Evolutionary conservation across 2,797 vertebrate species (phyloP), one percentile per base, ranked within the genome.

Genomic region (Malurus splendens): DNA sequence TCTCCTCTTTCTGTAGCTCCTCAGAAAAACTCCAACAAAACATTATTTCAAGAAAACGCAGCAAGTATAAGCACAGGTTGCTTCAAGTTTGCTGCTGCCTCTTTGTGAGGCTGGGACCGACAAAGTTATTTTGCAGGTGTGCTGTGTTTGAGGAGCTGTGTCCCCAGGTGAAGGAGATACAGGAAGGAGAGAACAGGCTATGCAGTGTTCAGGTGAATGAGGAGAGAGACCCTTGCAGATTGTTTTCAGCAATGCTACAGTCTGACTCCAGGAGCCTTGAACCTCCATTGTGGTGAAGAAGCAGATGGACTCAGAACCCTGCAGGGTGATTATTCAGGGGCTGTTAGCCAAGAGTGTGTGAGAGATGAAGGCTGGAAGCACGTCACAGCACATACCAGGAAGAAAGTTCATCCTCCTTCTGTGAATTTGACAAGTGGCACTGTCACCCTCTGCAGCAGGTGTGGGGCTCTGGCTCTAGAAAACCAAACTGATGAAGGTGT

Each of bases 81-180:
- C 36, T 5, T 3, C 9, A 42, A 28, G 24, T 24, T 33, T 33
- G 33, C 33, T 36, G 36, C 9, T 56, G 30, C 19, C 8, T 45
- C 41, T 52, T 52, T 52, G 18, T 0, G 0, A 61, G 32, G 4
- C 2, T 54, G 24, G 15, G 36, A 33, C 27, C 3, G 2, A 16
- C 32, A 16, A 57, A 18, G 22, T 3, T 55, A 4, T 55, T 55
- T 39, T 55, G 51, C 42, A 55, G 19, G 11, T 32, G 23, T 32
- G 9, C 33, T 27, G 27, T 65, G 50, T 38, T 64, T 65, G 50
- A 54, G 48, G 17, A 45, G 39, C 41, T 54, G 74, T 55, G 41
- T n/a, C 42, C 10, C 32, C 7, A 45, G 28, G 28, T 38, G 41
- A 36, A 38, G 33, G 23, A 64, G 27, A 27, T n/a, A 17, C 8